Base-by-base conservation (phyloP, 2,888 invertebrate species). In the Chaetoderma sp. region DNA sequence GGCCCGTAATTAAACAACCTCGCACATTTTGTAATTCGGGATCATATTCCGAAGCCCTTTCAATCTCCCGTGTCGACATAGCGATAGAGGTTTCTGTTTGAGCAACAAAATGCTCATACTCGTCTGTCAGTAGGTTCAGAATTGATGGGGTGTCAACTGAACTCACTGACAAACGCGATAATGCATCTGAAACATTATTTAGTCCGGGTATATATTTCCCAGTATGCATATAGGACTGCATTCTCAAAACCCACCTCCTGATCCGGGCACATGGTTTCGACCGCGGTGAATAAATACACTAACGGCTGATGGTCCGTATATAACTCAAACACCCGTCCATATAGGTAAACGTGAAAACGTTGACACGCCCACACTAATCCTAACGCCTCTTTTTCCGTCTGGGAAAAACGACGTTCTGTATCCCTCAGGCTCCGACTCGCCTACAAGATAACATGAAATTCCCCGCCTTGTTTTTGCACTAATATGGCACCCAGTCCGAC, bases 281-380 rank as follows among this genome's bases (percentile, higher is more conserved):
- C 27, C 21, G 10, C n/a, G 10, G 6, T n/a, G 49, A 49, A 23
- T 49, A 59, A 16, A 64, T 63, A 27, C 18, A 64, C 57, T 25
- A 63, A 25, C 18, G 36, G 62, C 44, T 64, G 44, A 32, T 64
- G 62, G 42, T 64, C 61, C 18, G 61, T 64, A 8, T 63, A 16
- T n/a, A 64, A 44, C 30, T 47, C 32, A 64, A 63, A 64, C 6
- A 63, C 23, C 23, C 4, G 52, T 52, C 61, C 62, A 49, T 32
- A 63, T 16, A 64, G 18, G 45, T 64, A 64, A 10, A 63, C 42
- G 33, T 64, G 50, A 64, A 64, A 64, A 28, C 44, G 39, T 50
- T 64, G 52, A 54, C 64, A 65, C n/a, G 59, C 60, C 64, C 52
- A 64, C 4, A 64, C 60, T 18, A 64, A 13, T 6, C 25, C 62